A percentile compares a stretch with the other conserved stretches of the same genome.
These are phyloP conservation scores for Chalcosyrphus nemorum DNA, from an alignment of 2,888 invertebrate species.

Conservation along the genomic window DNA sequence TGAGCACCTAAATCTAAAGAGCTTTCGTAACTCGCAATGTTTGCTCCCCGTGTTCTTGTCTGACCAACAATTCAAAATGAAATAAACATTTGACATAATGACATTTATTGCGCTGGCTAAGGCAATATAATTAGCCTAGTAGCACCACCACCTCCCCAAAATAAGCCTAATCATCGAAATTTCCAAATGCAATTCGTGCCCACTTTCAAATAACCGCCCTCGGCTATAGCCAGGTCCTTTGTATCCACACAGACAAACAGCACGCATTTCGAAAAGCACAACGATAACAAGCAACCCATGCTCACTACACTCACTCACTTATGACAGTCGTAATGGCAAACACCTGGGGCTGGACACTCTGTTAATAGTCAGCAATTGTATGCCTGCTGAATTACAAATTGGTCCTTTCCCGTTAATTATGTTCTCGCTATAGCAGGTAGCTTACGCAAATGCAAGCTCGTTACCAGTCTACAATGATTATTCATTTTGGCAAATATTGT, in stretches of 20 bases:
- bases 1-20: too few species aligned
- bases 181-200: neutral
- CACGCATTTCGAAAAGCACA: neutral
- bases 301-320: neutral
- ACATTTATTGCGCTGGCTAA: neutral
- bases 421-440: constrained; percentile 49
- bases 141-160: neutral
- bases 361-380: constrained; percentile 57
- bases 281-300: too few species aligned
- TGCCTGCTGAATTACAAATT: constrained; percentile 67
- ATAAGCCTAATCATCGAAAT: neutral
- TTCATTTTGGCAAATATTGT: constrained; percentile 62
- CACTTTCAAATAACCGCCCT: neutral
- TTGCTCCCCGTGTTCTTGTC: too few species aligned
- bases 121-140: neutral
- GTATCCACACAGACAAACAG: neutral
- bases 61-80: too few species aligned
- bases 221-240: neutral
- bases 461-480: constrained; percentile 30
- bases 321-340: constrained; percentile 26
- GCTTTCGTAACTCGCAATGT: too few species aligned
- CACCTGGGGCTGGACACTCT: constrained; percentile 28
- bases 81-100: neutral
- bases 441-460: constrained; percentile 19
- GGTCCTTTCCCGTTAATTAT: constrained; percentile 64